Base-by-base conservation (phyloP, 2,113 vertebrate genomes). In the Cyphomyrus discorhynchus region DNA sequence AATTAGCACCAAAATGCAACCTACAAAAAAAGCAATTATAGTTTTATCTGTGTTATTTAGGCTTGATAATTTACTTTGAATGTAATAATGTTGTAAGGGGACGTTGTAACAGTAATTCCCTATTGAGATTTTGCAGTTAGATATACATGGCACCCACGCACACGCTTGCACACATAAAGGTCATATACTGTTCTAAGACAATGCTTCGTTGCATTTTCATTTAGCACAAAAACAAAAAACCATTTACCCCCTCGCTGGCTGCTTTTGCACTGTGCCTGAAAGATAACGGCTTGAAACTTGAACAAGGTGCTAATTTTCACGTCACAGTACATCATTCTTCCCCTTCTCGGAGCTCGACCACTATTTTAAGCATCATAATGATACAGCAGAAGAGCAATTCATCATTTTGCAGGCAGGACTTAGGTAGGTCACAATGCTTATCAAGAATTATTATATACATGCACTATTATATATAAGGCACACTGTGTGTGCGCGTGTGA, bases 301-400 rank as follows among this genome's bases (percentile, higher is more conserved):
- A 39, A 42, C 35, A 80, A 42, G 74, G 31, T 42, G 35, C 74
- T 80, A 80, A 80, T 80, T 42, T 42, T 19, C 74, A 39, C 74
- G 74, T 80, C 74, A 80, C 74, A 42, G 35, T 80, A 80, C 15
- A 80, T 80, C 74, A 80, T 42, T 80, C 74, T 42, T 42, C 74
- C 74, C 35, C 15, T 39, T 39, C 31, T 31, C 13, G 13, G 31
- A 17, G 5, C 31, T 19, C 31, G 7, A 80, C 74, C 74, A 80
- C 74, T 80, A 80, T 80, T 80, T 80, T 80, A 80, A 80, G 74
- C 35, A 80, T 80, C 74, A 42, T 80, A 80, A 80, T 80, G 74
- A 39, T 80, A 80, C 31, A 39, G 74, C 15, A 80, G 74, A 80
- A 42, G 50, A 7, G 35, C 31, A 89, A 46, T 47, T 39, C 45